Percentiles rank a stretch among this genome's conserved stretches.
phyloP scores from a whole-genome alignment of 2,797 vertebrate genomes.

The Ptychobarbus kaznakovi region DNA sequence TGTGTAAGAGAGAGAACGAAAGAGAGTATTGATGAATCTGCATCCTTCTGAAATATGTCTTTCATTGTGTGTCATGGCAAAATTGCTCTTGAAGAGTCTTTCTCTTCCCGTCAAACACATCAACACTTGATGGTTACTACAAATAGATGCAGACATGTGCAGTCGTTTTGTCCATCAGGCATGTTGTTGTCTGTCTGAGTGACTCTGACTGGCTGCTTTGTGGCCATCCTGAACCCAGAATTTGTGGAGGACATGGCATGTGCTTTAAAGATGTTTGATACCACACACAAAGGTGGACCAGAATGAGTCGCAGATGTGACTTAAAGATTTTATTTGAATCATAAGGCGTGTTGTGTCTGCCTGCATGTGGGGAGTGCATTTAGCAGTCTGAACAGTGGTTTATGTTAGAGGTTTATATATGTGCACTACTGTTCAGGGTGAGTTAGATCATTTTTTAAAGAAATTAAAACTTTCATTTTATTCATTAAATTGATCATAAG shows the following conservation, averaged over 20 bases:
- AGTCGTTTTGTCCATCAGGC: conserved; percentile 23
- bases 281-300: conserved; percentile 40
- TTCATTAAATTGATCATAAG: background rate
- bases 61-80: conserved; percentile 4
- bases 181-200: conserved; percentile 29
- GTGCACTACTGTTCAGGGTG: conserved; percentile 10
- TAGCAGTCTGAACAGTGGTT: conserved; percentile 22
- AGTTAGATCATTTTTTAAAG: background rate
- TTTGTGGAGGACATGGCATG: conserved; percentile 49
- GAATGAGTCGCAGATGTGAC: conserved; percentile 30
- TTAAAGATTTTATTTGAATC: conserved; percentile 42
- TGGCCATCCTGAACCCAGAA: conserved; percentile 30
- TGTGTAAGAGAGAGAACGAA: background rate
- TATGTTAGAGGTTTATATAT: conserved; percentile 27
- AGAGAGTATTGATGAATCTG: conserved; percentile 11
- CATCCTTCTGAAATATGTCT: background rate
- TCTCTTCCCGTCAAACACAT: conserved; percentile 18
- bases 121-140: conserved; percentile 1
- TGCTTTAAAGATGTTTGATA: conserved; percentile 55
- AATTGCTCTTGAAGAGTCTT: conserved; percentile 28
- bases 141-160: conserved; percentile 26
- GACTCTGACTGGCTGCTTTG: conserved; percentile 41
- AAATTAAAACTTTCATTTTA: background rate
- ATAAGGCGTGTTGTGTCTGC: conserved; percentile 25
- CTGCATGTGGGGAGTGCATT: conserved; percentile 3